These are phyloP conservation scores for Orchesella flavescens DNA, from an alignment of 2,888 invertebrate genomes.

Conservation along the genomic window DNA sequence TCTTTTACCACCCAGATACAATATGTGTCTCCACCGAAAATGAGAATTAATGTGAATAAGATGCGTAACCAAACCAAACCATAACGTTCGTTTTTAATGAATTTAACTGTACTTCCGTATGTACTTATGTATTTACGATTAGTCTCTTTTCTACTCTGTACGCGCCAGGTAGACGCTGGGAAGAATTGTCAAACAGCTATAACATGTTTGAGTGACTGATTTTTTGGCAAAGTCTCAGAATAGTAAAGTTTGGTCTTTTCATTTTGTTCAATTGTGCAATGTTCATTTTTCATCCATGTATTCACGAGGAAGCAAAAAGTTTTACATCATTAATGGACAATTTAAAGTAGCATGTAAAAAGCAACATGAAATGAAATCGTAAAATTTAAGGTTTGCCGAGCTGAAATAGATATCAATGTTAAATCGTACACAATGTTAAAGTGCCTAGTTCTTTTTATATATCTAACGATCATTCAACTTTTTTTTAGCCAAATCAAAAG, in stretches of 20 bases:
- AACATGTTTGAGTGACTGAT: background rate
- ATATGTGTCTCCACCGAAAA: too few species aligned
- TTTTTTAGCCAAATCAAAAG: too few species aligned
- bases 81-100: too few species aligned
- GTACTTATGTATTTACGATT: too few species aligned
- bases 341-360: background rate
- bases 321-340: too few species aligned
- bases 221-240: constrained; percentile 38
- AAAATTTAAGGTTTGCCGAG: background rate
- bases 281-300: constrained; percentile 37
- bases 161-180: constrained; percentile 37
- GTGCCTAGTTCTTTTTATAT: background rate
- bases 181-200: constrained; percentile 16
- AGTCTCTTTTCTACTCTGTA: too few species aligned
- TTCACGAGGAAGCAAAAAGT: background rate
- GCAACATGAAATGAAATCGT: background rate
- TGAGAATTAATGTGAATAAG: too few species aligned
- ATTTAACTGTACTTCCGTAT: too few species aligned
- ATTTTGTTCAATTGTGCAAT: constrained; percentile 34
- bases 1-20: too few species aligned
- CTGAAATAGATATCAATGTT: too few species aligned
- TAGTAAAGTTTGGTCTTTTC: background rate
- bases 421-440: too few species aligned
- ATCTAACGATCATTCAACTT: background rate
- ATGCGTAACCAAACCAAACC: too few species aligned